Conservation (phyloP, 2,888 invertebrate genomes). For the Acrobasis suavella region DNA sequence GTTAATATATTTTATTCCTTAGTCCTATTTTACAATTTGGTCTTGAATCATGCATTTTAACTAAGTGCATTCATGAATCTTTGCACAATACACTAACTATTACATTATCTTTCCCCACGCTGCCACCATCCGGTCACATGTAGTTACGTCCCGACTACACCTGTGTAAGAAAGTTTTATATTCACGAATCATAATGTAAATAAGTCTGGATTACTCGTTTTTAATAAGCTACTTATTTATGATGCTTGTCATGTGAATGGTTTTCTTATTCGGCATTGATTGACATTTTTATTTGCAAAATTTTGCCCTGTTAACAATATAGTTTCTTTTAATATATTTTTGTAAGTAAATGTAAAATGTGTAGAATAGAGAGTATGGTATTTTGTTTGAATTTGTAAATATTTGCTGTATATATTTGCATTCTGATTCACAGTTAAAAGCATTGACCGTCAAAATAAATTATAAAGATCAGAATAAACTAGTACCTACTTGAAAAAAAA, state of each 20-base stretch:
- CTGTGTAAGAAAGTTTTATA: conserved; percentile 82
- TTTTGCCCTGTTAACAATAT: conserved; percentile 14
- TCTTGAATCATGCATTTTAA: conserved; percentile 33
- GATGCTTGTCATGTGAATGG: conserved; percentile 1
- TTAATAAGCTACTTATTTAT: conserved; percentile 37
- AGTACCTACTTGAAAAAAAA: too few relatives aligned
- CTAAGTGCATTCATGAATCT: conserved; percentile 32
- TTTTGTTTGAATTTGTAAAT: conserved; percentile 20
- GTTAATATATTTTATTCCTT: conserved; percentile 31
- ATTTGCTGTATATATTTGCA: conserved; percentile 21
- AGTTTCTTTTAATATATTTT: not conserved
- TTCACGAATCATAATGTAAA: conserved; percentile 39
- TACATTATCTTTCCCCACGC: conserved; percentile 70
- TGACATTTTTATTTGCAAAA: conserved; percentile 22
- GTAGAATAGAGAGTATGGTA: conserved; percentile 8
- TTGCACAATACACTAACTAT: conserved; percentile 59
- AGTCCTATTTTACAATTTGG: conserved; percentile 33
- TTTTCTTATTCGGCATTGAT: not conserved
- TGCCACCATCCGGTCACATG: conserved; percentile 70
- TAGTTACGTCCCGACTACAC: conserved; percentile 84
- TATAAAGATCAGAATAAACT: too few relatives aligned
- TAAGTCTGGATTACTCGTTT: conserved; percentile 35
- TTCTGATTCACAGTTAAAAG: not conserved
- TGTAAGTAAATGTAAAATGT: too few relatives aligned
- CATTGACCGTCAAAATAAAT: conserved; percentile 11